phyloP scores from a whole-genome alignment of 2,113 vertebrate species.

The Epinephelus cyanopodus region DNA sequence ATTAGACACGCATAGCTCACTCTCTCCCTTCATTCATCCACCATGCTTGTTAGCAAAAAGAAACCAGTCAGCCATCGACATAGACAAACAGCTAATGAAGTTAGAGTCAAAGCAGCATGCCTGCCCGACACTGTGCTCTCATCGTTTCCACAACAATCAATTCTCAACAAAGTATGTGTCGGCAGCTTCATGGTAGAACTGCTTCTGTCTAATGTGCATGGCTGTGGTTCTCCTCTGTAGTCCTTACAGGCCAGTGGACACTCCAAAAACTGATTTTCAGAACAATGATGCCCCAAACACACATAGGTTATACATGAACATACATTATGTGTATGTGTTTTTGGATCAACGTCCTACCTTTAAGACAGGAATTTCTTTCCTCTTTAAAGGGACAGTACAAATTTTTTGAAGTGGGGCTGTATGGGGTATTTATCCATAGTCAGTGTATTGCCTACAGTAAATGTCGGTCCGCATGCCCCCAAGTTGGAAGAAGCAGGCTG shows the following conservation, averaged over 20 bases:
- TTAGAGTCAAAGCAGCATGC: neutral
- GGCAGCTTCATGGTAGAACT: neutral
- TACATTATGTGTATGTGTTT: neutral
- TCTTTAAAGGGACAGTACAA: too few relatives aligned
- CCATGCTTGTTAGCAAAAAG: conserved; percentile 37
- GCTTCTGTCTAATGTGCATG: neutral
- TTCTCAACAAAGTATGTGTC: neutral
- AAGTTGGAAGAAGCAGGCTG: too few relatives aligned
- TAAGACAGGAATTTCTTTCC: too few relatives aligned
- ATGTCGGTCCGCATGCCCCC: too few relatives aligned
- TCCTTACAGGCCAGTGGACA: too few relatives aligned
- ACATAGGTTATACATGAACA: neutral
- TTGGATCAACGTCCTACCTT: too few relatives aligned
- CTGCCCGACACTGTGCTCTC: neutral
- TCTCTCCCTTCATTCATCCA: conserved; percentile 53
- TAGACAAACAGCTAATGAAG: conserved; percentile 41
- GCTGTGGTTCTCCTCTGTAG: neutral
- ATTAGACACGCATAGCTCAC: conserved; percentile 67
- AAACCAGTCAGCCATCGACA: conserved; percentile 17
- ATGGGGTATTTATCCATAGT: too few relatives aligned
- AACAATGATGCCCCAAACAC: neutral
- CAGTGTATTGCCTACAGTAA: too few relatives aligned
- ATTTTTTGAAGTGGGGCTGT: too few relatives aligned
- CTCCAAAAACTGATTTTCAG: neutral
- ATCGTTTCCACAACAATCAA: conserved; percentile 40